Conservation (phyloP, 2,888 invertebrate genomes). For the Junonia oenone region DNA sequence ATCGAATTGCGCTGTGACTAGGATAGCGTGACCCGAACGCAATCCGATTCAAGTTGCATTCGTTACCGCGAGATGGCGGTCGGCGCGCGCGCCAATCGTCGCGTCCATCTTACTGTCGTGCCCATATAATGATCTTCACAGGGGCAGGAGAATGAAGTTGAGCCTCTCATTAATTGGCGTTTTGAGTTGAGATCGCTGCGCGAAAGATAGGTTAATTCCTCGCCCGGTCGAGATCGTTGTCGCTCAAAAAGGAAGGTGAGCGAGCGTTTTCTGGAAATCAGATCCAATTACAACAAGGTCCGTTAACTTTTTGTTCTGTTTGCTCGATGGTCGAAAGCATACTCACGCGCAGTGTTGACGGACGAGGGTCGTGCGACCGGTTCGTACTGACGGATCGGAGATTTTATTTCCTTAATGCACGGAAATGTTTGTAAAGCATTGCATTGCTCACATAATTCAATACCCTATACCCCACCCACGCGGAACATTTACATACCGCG, state of each 20-base stretch:
- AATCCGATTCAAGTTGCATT: constrained; percentile 72
- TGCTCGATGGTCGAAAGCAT: constrained; percentile 51
- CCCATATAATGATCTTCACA: constrained; percentile 80
- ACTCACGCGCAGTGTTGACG: constrained; percentile 65
- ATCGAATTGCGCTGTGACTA: constrained; percentile 65
- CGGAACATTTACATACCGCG: constrained; percentile 75
- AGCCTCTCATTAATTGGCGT: constrained; percentile 80
- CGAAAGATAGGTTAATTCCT: constrained; percentile 80
- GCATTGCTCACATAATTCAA: constrained; percentile 58
- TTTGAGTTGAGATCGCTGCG: constrained; percentile 77
- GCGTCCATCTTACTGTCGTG: constrained; percentile 79
- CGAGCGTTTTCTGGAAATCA: constrained; percentile 78
- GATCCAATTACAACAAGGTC: constrained; percentile 77
- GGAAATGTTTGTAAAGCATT: constrained; percentile 46
- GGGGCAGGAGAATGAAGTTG: constrained; percentile 79
- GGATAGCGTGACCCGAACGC: constrained; percentile 79
- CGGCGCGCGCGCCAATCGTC: constrained; percentile 72
- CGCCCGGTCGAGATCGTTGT: constrained; percentile 74
- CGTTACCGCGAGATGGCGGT: constrained; percentile 77
- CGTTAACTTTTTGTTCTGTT: constrained; percentile 77
- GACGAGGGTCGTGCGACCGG: constrained; percentile 51
- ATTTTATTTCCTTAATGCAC: constrained; percentile 40
- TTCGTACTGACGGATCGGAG: constrained; percentile 45
- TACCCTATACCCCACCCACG: constrained; percentile 69
- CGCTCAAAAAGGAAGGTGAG: constrained; percentile 76